Base-by-base conservation (phyloP, 1,140 invertebrate species). In the Trissolcus basalis region DNA sequence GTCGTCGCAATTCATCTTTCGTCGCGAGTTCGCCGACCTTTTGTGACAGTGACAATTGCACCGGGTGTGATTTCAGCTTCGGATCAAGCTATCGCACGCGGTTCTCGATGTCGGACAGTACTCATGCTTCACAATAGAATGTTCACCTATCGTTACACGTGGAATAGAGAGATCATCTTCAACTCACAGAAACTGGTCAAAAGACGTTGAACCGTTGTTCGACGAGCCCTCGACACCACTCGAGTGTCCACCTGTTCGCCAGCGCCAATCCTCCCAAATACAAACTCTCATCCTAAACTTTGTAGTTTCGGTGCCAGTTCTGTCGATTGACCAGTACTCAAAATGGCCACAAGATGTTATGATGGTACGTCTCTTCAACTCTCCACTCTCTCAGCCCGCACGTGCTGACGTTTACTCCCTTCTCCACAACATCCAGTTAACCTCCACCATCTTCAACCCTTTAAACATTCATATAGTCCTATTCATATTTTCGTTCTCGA, bases 141-240 rank as follows among this genome's bases (percentile, higher is more conserved):
- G 87, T 94, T 92, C 93, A 91, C 91, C 89, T 95, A 95, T 91
- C 92, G 91, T 85, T 95, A 94, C 91, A 94, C 93, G 89, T 95
- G 94, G 94, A 95, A 94, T 88, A 92, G 93, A 89, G 94, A 95
- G 89, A 95, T 95, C 88, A 93, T 96, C 88, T 92, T 96, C 89
- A 95, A 95, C 89, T 95, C 94, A 84, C 93, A 96, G 86, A 96
- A 96, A 90, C 90, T 96, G 80, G 94, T 96, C 76, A 96, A 96
- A 88, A 94, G 94, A 94, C 94, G 94, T 90, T 90, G 89, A 90
- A 78, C 75, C 49, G 7, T 56, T 12, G 12, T 35, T 1, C 11
- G n/a, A 0, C 1, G 4, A 32, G 54, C 65, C 33, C 63, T 63
- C 58, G 55, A 63, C 36, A 33, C 51, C 50, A 45, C 27, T 70